Evolutionary conservation across 2,113 vertebrate genomes (phyloP), one percentile per base, ranked within the genome.

Genomic region (Sorex fumeus): DNA sequence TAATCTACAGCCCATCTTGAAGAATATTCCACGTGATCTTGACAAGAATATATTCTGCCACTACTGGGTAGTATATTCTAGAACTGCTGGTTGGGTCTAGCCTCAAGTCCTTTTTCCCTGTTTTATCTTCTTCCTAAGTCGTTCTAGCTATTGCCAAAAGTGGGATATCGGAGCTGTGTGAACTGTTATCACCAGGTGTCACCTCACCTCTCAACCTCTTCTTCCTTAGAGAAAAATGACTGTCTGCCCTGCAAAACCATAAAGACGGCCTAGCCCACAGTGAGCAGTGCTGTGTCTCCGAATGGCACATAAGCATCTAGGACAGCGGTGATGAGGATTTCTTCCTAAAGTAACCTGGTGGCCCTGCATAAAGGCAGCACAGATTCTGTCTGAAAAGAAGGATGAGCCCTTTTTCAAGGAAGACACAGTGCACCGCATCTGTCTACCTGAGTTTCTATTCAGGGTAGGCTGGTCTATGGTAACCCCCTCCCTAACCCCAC

Each of bases 141-240:
- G 77, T 50, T 80, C 77, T 9, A 62, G 4, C 82, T 23, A 16
- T 25, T 80, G 60, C 34, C 28, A 60, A 36, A 78, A 69, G 34
- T 36, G 28, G 36, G 27, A 13, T 71, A 62, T 6, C 50, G 9
- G 78, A 47, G 40, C 50, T 79, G 30, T 67, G 27, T 71, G 21
- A 64, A 23, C 8, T 36, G 27, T 2, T 18, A 1, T 11, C 75
- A 53, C 62, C 28, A 90, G 45, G 13, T 47, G 30, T 60, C 47
- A 75, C 11, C 25, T 84, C 70, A 10, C 53, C 70, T 60, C 78
- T 67, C 71, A 79, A 28, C 7, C 60, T n/a, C 15, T 9, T 40
- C 79, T 91, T 92, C 88, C 74, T 78, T 57, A n/a, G 23, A 90
- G 43, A 32, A 74, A 72, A 71, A 85, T 10, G 43, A 62, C 16